A percentile compares a stretch with the other conserved stretches of the same genome.
Conservation (phyloP, 2,888 invertebrate species). For the Mechanitis messenoides region DNA sequence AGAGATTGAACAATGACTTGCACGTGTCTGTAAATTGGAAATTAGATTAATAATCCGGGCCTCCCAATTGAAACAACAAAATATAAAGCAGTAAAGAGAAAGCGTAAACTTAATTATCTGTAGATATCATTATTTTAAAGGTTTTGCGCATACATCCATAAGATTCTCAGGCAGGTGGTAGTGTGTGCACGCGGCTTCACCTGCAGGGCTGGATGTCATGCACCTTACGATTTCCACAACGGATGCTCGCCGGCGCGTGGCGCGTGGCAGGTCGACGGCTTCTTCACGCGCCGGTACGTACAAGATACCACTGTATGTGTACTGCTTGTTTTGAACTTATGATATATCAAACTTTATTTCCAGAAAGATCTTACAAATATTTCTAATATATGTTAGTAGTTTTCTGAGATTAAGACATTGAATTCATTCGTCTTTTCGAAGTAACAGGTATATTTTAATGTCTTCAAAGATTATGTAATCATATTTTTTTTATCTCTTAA, state of each 20-base stretch:
- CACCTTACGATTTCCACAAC: constrained; percentile 60
- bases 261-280: constrained; percentile 62
- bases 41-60: not conserved
- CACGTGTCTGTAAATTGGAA: constrained; percentile 6
- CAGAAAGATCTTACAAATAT: constrained; percentile 2
- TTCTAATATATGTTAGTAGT: no score
- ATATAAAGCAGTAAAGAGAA: not conserved
- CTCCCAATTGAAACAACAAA: not conserved
- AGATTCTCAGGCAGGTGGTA: constrained; percentile 22
- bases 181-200: constrained; percentile 32
- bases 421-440: no score
- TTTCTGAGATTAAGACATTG: no score
- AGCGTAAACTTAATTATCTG: constrained; percentile 6
- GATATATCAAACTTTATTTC: constrained; percentile 26
- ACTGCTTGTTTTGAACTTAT: constrained; percentile 23
- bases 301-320: constrained; percentile 22
- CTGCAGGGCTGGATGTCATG: constrained; percentile 49
- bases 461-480: no score
- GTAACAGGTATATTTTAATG: no score
- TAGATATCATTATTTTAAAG: constrained; percentile 2
- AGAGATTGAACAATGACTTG: constrained; percentile 17
- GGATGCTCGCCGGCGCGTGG: constrained; percentile 57
- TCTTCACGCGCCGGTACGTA: constrained; percentile 31
- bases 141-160: constrained; percentile 13
- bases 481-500: no score